Evolutionary conservation across 2,113 vertebrate species (phyloP), one percentile per base, ranked within the genome.

Genomic region (Capreolus pygargus): DNA sequence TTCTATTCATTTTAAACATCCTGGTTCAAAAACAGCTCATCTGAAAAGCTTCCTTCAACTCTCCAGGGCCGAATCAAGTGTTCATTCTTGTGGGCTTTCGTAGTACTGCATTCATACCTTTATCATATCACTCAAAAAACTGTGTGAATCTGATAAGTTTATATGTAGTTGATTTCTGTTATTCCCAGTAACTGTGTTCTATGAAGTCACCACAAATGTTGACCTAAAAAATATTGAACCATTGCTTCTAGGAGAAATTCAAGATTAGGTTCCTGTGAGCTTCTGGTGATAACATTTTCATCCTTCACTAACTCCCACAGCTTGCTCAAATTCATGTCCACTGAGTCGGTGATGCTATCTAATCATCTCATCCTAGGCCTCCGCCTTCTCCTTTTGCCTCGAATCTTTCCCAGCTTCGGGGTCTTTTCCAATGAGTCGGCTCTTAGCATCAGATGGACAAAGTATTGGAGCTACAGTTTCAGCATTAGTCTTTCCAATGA

Each of bases 1-100:
- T 84, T 83, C 86, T 86, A 45, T 16, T 95, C 70, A 50, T 39
- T 84, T 74, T 60, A 25, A 14, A 83, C 83, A 89, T 58, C 6
- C 25, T 7, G 2, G 16, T 39, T 87, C 52, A 58, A 36, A 92
- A 97, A 16, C 43, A 64, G 50, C 6, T 28, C 70, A 43, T 67
- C 76, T 47, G 9, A 15, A 39, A 64, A 43, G 43, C 76, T 21
- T 60, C 33, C 43, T 81, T 84, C 45, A 58, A 2, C 47, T 91
- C n/a, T 82, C 30, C 47, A 67, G 58, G 79, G 16, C 19, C 33
- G 0, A 19, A 23, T 64, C 33, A 7, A 15, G 21, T 50, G 16
- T 43, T 76, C 17, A 70, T 92, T 60, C 19, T 10, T 1, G 3
- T 36, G 3, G 6, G 6, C 7, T 58, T 39, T 58, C 0, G 0